These are phyloP conservation scores for Phrynocephalus guinanensis DNA, from an alignment of 2,797 vertebrate species.

Conservation along the genomic window DNA sequence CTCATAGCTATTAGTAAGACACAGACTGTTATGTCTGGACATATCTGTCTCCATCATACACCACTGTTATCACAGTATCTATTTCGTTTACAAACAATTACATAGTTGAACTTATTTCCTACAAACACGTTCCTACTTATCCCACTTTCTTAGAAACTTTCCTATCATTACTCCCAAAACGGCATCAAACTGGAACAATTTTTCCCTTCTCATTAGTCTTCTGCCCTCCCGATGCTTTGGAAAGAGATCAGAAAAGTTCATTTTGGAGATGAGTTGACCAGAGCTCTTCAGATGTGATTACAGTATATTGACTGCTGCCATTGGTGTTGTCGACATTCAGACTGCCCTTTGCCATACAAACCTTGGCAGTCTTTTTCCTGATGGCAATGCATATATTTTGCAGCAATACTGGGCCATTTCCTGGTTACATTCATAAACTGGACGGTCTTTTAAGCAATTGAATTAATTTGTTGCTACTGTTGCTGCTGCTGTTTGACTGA, in stretches of 20 bases:
- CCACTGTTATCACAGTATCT: not conserved
- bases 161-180: not conserved
- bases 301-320: too few species aligned
- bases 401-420: too few species aligned
- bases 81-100: not conserved
- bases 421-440: too few species aligned
- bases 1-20: not conserved
- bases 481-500: too few species aligned
- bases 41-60: not conserved
- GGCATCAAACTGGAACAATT: not conserved
- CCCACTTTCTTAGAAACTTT: not conserved
- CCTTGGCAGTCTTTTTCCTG: too few species aligned
- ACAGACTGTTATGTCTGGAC: not conserved
- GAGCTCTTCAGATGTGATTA: not conserved
- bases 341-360: too few species aligned
- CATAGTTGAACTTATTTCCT: not conserved
- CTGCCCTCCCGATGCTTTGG: not conserved
- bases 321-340: too few species aligned
- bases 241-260: too few species aligned
- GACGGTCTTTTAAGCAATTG: too few species aligned
- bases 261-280: not conserved
- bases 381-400: too few species aligned
- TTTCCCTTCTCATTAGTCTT: not conserved
- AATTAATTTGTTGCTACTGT: too few species aligned
- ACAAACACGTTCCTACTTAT: not conserved